Base-by-base conservation (phyloP, 2,888 invertebrate species). In the Aspidapion aeneum region DNA sequence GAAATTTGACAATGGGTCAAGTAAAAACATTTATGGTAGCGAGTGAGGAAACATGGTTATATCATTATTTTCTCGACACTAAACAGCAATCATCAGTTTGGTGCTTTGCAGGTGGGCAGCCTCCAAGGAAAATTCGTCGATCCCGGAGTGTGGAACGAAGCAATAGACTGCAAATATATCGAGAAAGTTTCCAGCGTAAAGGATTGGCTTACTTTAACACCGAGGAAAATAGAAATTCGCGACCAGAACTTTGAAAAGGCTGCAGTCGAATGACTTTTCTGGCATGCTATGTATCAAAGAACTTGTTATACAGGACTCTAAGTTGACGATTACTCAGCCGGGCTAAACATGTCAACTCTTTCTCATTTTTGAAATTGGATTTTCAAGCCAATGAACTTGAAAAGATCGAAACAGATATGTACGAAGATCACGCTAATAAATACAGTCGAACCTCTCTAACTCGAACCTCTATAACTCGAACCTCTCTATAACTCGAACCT, bases 141-240 rank as follows among this genome's bases (percentile, higher is more conserved):
- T n/a, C n/a, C n/a, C n/a, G n/a, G n/a, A n/a, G n/a, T n/a, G n/a
- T n/a, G n/a, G n/a, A n/a, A n/a, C n/a, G n/a, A n/a, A n/a, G 35
- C 35, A 35, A 35, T 35, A 35, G 35, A 35, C 35, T 35, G 35
- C 35, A 35, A 35, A 35, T 35, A 35, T 35, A 35, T 35, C 35
- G 35, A 35, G 35, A 35, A 35, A 35, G 35, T 35, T 35, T 12
- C 5, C 35, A 3, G 12, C 35, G 35, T 35, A 35, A 35, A 35
- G 35, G 35, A 35, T 35, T 35, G 35, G 54, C 54, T 18, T 7
- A 52, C 5, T 35, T 35, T 35, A 12, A 35, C 35, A 12, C 35
- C 35, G 5, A 35, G 35, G 35, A 66, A 66, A 66, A 62, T 66
- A 54, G 63, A 66, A 63, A 59, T 66, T 57, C 61, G 57, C 59